Base-by-base conservation (phyloP, 2,888 invertebrate genomes). In the Salticus scenicus region DNA sequence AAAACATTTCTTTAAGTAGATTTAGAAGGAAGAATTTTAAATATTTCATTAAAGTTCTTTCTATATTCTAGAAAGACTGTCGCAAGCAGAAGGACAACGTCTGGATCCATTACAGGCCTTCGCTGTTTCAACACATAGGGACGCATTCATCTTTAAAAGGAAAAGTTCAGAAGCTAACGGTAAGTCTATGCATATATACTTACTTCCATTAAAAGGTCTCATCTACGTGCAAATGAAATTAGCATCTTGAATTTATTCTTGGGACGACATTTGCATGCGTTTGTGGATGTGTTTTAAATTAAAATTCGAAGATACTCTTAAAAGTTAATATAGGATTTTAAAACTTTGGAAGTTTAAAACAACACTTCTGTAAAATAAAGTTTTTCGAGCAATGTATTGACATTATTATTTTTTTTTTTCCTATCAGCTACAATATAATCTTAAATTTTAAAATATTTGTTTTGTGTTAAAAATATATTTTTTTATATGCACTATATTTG, bases 101-200 rank as follows among this genome's bases (percentile, higher is more conserved):
- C 85, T 96, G 97, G 94, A 93, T 96, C 8, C 95, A 96, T 90
- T 97, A 95, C 91, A 96, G 96, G 89, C 95, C 96, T 0, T 96
- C 98, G 0, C 92, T 99, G 0, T 99, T 99, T 90, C 97, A 98
- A 92, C 99, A 99, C 90, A 96, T 98, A 87, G 98, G 98, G 1
- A 94, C 96, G 27, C 97, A 97, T 90, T 98, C 98, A 0, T 98
- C 98, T 0, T 93, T 99, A 0, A 96, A 95, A 91, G 98, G 98
- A 81, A 99, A 99, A 93, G 96, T 98, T 76, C 98, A 98, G 91
- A 97, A 97, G 92, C 92, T 98, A 0, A 97, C 97, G 96, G 97
- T 84, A 80, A 76, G 75, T 8, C 14, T 20, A n/a, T 24, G 1
- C 57, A 17, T 7, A 24, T 24, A 17, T 24, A 24, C 7, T 1